Percentiles rank a stretch among this genome's conserved stretches.
phyloP scores from a whole-genome alignment of 2,797 vertebrate genomes.

The Calcarius lapponicus region DNA sequence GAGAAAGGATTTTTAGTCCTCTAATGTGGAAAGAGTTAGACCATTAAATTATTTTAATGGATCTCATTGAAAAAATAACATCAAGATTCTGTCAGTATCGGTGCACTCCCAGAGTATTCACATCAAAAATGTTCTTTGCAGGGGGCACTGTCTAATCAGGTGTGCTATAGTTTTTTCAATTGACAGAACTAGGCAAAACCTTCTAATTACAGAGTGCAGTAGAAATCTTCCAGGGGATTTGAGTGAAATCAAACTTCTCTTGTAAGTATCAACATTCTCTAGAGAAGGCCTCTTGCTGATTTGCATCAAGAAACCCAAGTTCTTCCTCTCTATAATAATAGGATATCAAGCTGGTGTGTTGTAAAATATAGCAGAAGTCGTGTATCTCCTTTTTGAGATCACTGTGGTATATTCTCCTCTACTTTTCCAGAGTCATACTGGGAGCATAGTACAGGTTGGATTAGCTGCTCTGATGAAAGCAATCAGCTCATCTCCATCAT shows the following conservation, averaged over 20 bases:
- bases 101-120: neutral
- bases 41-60: neutral
- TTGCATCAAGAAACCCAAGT: neutral
- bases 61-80: neutral
- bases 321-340: neutral
- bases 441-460: neutral
- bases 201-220: neutral
- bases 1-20: neutral
- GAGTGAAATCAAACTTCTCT: neutral
- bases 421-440: neutral
- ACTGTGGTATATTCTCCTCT: neutral
- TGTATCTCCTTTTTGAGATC: neutral
- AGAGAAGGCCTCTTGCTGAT: neutral
- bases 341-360: neutral
- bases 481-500: neutral
- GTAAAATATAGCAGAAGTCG: neutral
- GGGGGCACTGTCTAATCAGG: neutral
- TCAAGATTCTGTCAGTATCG: neutral
- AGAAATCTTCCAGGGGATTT: neutral
- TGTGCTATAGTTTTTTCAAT: neutral
- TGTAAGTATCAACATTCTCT: neutral
- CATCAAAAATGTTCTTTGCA: neutral
- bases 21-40: neutral
- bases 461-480: neutral
- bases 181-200: neutral